Base-by-base conservation (phyloP, 1,140 invertebrate genomes). In the Drosophila nannoptera region DNA sequence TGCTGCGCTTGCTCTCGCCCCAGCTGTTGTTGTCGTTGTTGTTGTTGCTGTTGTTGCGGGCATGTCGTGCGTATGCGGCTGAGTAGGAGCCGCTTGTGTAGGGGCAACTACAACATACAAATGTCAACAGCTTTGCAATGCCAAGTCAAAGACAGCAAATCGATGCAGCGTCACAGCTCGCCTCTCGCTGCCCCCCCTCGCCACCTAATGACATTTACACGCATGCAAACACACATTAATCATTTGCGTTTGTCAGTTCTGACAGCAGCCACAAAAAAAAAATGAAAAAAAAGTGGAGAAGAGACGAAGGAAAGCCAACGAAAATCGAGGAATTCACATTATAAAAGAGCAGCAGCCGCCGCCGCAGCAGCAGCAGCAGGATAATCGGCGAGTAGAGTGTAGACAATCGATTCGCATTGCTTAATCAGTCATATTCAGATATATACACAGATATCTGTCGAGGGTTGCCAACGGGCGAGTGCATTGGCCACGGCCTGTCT, bases 181-280 rank as follows among this genome's bases (percentile, higher is more conserved):
- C 38, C 46, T 43, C 58, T 36, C n/a, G 4, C n/a, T 54, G 4
- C 48, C 29, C 40, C 31, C 2, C 29, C 48, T 54, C 38, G 35
- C 38, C 14, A 67, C 73, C 67, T 87, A 86, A 82, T 86, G 81
- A 87, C 81, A 87, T 87, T 86, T 86, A 86, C 81, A 86, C 81
- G 82, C 81, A 86, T 86, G 82, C 81, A 86, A 75, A 87, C 81
- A 87, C 82, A 81, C 82, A 86, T 86, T 81, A 86, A 86, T 86
- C 81, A 86, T 86, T 86, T 87, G 81, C 82, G 77, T 86, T 86
- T 87, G 81, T 86, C 81, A 86, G 74, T 87, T 86, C 71, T 87
- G 81, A 86, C 82, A 86, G 81, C 76, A 84, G 78, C 64, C 67
- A 58, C 78, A 73, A 75, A 77, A 77, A 63, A 62, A 77, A 69